phyloP scores from a whole-genome alignment of 2,797 vertebrate species.

The Lepus oiostolus region DNA sequence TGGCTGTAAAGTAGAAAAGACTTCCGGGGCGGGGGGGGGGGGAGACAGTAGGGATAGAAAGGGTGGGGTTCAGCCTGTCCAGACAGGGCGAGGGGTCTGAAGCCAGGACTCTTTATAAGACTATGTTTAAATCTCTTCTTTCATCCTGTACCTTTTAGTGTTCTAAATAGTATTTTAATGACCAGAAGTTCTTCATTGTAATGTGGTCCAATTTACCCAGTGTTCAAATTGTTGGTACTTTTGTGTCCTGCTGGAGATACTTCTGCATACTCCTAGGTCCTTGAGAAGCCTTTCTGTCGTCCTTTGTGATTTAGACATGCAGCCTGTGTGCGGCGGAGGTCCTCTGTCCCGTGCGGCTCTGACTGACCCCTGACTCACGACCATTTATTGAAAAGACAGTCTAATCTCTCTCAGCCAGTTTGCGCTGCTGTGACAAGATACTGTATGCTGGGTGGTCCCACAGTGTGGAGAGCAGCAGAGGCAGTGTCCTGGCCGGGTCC shows the following conservation, averaged over 20 bases:
- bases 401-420: not conserved
- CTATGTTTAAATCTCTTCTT: not conserved
- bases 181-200: conserved; percentile 37
- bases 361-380: not conserved
- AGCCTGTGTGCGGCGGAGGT: not conserved
- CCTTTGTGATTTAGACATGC: not conserved
- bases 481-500: not conserved
- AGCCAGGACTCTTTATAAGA: not conserved
- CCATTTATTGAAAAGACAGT: not conserved
- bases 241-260: not conserved
- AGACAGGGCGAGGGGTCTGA: too few relatives aligned
- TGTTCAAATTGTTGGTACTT: not conserved
- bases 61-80: too few relatives aligned
- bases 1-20: too few relatives aligned
- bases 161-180: not conserved
- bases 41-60: too few relatives aligned
- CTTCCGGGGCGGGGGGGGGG: too few relatives aligned
- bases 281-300: not conserved
- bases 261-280: not conserved
- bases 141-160: not conserved
- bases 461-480: not conserved
- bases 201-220: not conserved
- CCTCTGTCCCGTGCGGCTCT: not conserved
- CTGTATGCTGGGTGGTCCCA: not conserved
- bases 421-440: not conserved